These are phyloP conservation scores for Cryptus viduatorius DNA, from an alignment of 2,888 invertebrate species.

Conservation along the genomic window DNA sequence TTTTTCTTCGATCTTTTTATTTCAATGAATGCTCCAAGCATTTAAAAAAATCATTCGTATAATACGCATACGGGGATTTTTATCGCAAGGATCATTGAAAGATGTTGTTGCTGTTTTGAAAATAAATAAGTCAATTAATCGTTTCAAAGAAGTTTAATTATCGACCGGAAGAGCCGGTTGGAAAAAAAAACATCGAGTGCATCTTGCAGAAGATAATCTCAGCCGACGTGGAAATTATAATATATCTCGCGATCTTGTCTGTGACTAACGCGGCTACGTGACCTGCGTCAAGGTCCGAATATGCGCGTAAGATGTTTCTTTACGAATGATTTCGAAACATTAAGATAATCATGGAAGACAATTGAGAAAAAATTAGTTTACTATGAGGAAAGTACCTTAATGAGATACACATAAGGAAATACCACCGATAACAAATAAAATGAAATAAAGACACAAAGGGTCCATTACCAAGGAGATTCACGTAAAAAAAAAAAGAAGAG, in stretches of 20 bases:
- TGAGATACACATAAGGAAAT: not conserved
- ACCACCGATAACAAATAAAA: not conserved
- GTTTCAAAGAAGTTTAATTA: not conserved
- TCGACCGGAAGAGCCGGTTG: not conserved
- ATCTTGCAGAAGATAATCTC: not conserved
- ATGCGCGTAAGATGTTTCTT: not conserved
- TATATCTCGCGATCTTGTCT: not conserved
- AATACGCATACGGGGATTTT: no score
- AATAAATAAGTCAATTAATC: not conserved
- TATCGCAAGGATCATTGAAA: not conserved
- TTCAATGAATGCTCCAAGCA: no score
- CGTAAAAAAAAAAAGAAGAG: not conserved
- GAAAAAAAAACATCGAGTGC: not conserved
- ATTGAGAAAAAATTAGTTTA: not conserved
- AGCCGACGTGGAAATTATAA: not conserved
- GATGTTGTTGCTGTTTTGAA: not conserved
- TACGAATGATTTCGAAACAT: not conserved
- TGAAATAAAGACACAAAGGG: not conserved
- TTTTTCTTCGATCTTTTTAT: no score
- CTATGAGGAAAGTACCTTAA: not conserved
- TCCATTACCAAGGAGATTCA: conserved; percentile 6
- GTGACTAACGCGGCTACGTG: not conserved
- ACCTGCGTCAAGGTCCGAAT: not conserved
- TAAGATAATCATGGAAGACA: no score
- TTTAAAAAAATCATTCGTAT: no score